phyloP scores from a whole-genome alignment of 2,888 invertebrate genomes.

The Calameuta pallipes region DNA sequence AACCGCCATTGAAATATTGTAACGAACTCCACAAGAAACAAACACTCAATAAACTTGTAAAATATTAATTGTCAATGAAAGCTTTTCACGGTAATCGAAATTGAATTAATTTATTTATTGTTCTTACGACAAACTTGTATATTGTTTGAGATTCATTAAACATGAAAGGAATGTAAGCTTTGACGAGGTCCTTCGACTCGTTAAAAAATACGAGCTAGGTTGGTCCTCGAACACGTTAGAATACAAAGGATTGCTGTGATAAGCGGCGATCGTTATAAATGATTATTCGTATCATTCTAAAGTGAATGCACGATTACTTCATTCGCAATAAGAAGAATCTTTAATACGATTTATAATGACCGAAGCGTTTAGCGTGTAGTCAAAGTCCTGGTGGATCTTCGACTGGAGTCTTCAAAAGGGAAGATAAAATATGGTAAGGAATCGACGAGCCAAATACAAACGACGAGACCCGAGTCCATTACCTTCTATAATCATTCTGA shows the following conservation, averaged over 20 bases:
- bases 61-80: background rate
- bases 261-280: background rate
- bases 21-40: background rate
- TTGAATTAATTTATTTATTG: background rate
- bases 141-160: constrained; percentile 27
- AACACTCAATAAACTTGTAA: background rate
- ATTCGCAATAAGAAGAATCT: background rate
- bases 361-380: background rate
- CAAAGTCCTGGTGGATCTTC: background rate
- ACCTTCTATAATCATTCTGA: background rate
- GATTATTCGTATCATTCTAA: background rate
- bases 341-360: background rate
- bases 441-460: background rate
- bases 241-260: background rate
- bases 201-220: constrained; percentile 55
- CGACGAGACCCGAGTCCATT: background rate
- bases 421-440: background rate
- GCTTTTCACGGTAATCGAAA: background rate
- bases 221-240: constrained; percentile 44
- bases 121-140: constrained; percentile 10
- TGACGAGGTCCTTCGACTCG: constrained; percentile 27
- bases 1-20: background rate
- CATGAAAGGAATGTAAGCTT: constrained; percentile 24
- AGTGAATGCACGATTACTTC: background rate
- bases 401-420: background rate